A percentile compares a stretch with the other conserved stretches of the same genome.
Evolutionary conservation across 2,113 vertebrate genomes (phyloP).

Genomic region (Callipepla californica): DNA sequence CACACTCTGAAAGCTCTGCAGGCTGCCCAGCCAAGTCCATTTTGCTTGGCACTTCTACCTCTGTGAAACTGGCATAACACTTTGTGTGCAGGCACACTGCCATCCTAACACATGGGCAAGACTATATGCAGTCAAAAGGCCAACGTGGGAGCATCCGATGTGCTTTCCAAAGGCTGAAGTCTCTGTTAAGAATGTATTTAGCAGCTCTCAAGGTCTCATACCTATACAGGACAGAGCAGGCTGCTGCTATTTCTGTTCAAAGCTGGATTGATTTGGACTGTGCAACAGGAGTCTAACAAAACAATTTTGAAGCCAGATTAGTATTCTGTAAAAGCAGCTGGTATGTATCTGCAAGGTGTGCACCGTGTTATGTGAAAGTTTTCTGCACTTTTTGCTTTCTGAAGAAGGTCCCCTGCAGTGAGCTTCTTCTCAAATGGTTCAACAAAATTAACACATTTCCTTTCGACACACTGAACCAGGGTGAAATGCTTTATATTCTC

Average conservation of each 20-base stretch:
- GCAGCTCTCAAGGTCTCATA: background rate
- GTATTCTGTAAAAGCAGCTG: background rate
- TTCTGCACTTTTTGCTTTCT: background rate
- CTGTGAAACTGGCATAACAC: slow-evolving; percentile 64
- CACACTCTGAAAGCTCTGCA: background rate
- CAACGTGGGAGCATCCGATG: background rate
- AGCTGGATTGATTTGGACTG: background rate
- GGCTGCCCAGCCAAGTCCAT: slow-evolving; percentile 69
- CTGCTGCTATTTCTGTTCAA: background rate
- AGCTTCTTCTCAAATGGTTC: background rate
- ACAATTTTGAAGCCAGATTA: background rate
- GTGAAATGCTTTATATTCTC: background rate
- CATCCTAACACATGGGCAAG: slow-evolving; percentile 66
- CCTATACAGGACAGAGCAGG: background rate
- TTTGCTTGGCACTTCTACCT: slow-evolving; percentile 66
- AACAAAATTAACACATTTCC: background rate
- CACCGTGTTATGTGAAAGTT: background rate
- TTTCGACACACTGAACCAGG: background rate
- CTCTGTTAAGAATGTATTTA: slow-evolving; percentile 37
- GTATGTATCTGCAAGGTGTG: background rate
- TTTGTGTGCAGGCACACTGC: slow-evolving; percentile 58
- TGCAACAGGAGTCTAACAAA: background rate
- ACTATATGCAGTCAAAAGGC: slow-evolving; percentile 40
- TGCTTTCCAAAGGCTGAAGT: slow-evolving; percentile 37
- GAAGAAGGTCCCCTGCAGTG: background rate